These are phyloP conservation scores for Anodontia alba DNA, from an alignment of 2,888 invertebrate species.

Conservation along the genomic window DNA sequence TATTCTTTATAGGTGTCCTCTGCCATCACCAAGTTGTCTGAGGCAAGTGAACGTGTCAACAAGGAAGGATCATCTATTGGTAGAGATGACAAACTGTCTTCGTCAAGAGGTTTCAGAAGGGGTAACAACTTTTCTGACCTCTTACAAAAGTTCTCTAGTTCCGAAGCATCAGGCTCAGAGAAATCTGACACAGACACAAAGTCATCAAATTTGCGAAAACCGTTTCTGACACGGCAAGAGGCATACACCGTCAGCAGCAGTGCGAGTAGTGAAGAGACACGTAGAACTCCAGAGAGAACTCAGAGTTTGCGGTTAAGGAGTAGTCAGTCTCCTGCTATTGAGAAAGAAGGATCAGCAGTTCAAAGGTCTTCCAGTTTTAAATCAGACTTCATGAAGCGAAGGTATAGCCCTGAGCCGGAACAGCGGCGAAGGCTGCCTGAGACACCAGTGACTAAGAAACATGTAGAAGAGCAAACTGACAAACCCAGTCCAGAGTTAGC, in stretches of 20 bases:
- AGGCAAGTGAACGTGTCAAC: conserved; percentile 49
- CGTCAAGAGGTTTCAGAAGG: conserved; percentile 63
- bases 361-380: conserved; percentile 75
- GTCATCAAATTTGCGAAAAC: conserved; percentile 55
- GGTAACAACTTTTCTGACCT: conserved; percentile 73
- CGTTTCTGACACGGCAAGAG: conserved; percentile 64
- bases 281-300: conserved; percentile 81
- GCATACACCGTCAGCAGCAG: conserved; percentile 68
- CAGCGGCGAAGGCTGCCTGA: conserved; percentile 43
- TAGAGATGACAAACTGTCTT: conserved; percentile 45
- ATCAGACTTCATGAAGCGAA: conserved; percentile 72
- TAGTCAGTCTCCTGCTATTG: conserved; percentile 85
- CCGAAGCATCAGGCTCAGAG: conserved; percentile 69
- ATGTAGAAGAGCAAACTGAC: conserved; percentile 86
- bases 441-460: conserved; percentile 29
- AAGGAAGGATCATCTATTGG: conserved; percentile 40
- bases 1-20: conserved; percentile 61
- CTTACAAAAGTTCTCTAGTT: conserved; percentile 76
- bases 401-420: conserved; percentile 50
- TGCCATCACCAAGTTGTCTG: conserved; percentile 63
- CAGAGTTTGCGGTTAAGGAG: conserved; percentile 80
- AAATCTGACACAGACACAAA: conserved; percentile 62
- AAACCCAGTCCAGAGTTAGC: conserved; percentile 89
- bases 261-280: conserved; percentile 66
- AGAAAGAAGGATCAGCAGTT: conserved; percentile 78